Conservation (phyloP, 2,888 invertebrate genomes). For the Drosophila antonietae region DNA sequence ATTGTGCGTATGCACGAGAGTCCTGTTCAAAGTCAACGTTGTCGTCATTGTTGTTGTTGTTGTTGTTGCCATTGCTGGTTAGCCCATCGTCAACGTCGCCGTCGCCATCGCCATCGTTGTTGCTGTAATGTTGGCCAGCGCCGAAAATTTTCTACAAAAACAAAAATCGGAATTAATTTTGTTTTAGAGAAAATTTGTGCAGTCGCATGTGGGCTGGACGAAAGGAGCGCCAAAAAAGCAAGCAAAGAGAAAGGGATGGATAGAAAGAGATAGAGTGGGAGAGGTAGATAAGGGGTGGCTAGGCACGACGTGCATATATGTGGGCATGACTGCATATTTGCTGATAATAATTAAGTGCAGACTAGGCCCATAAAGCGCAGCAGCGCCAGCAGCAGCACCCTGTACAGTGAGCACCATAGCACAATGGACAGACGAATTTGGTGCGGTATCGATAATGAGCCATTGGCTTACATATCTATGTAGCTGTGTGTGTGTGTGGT, state of each 20-base stretch:
- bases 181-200: constrained; percentile 83
- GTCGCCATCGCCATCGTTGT: constrained; percentile 22
- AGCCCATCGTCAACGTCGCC: constrained; percentile 58
- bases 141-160: constrained; percentile 79
- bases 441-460: constrained; percentile 78
- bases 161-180: constrained; percentile 84
- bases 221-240: constrained; percentile 9
- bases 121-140: constrained; percentile 72
- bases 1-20: constrained; percentile 65
- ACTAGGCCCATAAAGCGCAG: constrained; percentile 73
- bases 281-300: not conserved
- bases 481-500: not conserved
- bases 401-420: constrained; percentile 35
- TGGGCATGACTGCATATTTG: constrained; percentile 80
- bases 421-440: constrained; percentile 33
- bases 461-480: constrained; percentile 39
- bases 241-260: too few species aligned
- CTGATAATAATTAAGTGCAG: constrained; percentile 84
- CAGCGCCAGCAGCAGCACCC: constrained; percentile 38
- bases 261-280: not conserved
- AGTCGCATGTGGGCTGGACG: constrained; percentile 52
- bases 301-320: constrained; percentile 7
- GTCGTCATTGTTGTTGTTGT: constrained; percentile 50
- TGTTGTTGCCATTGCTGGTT: constrained; percentile 16
- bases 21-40: constrained; percentile 71